phyloP scores from a whole-genome alignment of 2,113 vertebrate genomes.

The Megaleporinus macrocephalus region DNA sequence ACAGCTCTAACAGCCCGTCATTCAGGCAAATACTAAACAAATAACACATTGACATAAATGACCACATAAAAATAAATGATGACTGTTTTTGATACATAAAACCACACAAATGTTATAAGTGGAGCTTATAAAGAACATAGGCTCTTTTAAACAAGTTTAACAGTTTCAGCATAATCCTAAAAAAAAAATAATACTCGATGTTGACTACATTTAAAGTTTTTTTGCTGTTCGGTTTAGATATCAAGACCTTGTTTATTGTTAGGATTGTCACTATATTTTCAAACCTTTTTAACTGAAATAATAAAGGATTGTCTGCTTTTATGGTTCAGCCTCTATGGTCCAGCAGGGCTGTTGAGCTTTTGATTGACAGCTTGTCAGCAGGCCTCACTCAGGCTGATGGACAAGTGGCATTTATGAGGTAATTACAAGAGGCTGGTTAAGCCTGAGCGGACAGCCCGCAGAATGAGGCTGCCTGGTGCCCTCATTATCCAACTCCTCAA shows the following conservation, averaged over 20 bases:
- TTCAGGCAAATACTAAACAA: too few relatives aligned
- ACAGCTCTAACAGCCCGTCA: too few relatives aligned
- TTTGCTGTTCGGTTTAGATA: too few relatives aligned
- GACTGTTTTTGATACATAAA: too few relatives aligned
- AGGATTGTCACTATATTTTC: not conserved
- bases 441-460: conserved; percentile 11
- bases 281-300: conserved; percentile 11
- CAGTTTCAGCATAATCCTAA: too few relatives aligned
- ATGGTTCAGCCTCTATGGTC: conserved; percentile 45
- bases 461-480: conserved; percentile 50
- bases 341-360: conserved; percentile 65
- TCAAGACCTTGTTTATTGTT: not conserved
- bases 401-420: conserved; percentile 81
- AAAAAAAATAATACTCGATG: too few relatives aligned
- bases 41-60: too few relatives aligned
- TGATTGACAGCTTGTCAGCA: conserved; percentile 75
- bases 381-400: conserved; percentile 67
- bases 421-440: conserved; percentile 78
- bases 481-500: conserved; percentile 55
- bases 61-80: too few relatives aligned
- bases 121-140: too few relatives aligned
- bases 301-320: conserved; percentile 52
- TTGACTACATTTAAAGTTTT: too few relatives aligned
- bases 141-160: too few relatives aligned
- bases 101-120: too few relatives aligned